Percentiles rank a stretch among this genome's conserved stretches.
Evolutionary conservation across 2,888 invertebrate genomes (phyloP).

Genomic region (Lampropteryx suffumata): DNA sequence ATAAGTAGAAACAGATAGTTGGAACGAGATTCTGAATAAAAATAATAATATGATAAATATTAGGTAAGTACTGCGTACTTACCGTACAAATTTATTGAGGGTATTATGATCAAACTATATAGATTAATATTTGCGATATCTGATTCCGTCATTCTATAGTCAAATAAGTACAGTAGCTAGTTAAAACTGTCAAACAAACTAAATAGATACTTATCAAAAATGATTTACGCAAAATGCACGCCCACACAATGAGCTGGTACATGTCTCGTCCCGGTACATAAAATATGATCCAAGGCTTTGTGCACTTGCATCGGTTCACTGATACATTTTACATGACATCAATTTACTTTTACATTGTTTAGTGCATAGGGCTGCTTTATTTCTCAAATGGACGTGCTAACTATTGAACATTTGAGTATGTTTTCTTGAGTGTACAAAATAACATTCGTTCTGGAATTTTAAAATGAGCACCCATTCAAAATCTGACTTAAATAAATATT

Average conservation of each 20-base stretch:
- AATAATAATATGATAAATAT: too few relatives aligned
- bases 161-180: too few relatives aligned
- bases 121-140: too few relatives aligned
- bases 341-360: background rate
- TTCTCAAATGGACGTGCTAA: background rate
- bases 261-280: conserved; percentile 20
- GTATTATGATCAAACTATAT: too few relatives aligned
- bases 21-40: too few relatives aligned
- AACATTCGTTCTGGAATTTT: background rate
- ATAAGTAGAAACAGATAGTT: too few relatives aligned
- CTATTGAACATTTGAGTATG: background rate
- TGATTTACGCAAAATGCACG: background rate
- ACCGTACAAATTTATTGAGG: too few relatives aligned
- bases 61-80: too few relatives aligned
- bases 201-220: background rate
- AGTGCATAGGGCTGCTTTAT: background rate
- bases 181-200: too few relatives aligned
- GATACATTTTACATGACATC: conserved; percentile 15
- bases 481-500: conserved; percentile 39
- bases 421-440: background rate
- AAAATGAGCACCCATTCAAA: background rate
- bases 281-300: conserved; percentile 15
- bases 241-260: background rate
- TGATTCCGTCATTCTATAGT: too few relatives aligned
- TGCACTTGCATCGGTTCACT: conserved; percentile 23